Evolutionary conservation across 2,797 vertebrate species (phyloP).

Genomic region (Columba guinea): DNA sequence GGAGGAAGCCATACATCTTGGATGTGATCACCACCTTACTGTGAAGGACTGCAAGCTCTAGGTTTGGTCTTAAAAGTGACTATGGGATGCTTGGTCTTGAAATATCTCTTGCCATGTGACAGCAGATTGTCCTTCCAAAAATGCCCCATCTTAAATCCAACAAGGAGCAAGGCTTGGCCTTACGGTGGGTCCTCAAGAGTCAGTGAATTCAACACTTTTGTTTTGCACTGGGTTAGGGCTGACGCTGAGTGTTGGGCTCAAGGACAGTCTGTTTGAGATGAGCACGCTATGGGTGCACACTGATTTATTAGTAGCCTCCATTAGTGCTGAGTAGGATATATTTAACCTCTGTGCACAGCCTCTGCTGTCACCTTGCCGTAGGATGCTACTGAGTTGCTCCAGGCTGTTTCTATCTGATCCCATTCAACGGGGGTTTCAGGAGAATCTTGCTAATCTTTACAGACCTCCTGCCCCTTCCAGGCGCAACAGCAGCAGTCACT

Average conservation of each 20-base stretch:
- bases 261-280: background rate
- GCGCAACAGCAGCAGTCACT: background rate
- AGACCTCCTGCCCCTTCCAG: background rate
- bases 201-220: background rate
- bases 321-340: background rate
- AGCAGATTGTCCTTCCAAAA: background rate
- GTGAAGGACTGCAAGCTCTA: background rate
- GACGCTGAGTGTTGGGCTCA: background rate
- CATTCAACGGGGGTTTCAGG: background rate
- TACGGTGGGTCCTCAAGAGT: fast-evolving
- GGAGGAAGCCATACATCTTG: background rate
- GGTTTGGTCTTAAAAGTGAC: background rate
- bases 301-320: background rate
- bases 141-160: background rate
- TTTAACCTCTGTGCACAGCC: background rate
- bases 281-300: fast-evolving
- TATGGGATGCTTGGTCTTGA: background rate
- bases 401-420: background rate
- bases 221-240: background rate
- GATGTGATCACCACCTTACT: background rate
- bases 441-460: background rate
- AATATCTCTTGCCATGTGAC: background rate
- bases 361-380: background rate
- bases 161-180: background rate
- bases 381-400: background rate